Percentiles rank a stretch among this genome's conserved stretches.
phyloP scores from a whole-genome alignment of 2,797 vertebrate species.

The Siniperca obscura region DNA sequence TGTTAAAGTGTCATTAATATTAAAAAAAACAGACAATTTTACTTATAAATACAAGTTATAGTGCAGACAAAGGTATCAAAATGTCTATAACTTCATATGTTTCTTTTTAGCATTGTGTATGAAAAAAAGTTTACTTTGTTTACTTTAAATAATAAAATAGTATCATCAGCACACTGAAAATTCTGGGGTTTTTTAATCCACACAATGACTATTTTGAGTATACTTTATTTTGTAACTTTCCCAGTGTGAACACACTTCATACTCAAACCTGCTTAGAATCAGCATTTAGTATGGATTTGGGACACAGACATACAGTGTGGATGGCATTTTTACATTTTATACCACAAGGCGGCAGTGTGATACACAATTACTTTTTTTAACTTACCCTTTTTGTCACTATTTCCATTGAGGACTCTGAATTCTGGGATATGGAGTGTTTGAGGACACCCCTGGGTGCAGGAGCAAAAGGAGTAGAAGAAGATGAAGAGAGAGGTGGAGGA shows the following conservation, averaged over 20 bases:
- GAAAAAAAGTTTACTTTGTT: background rate
- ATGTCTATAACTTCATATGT: background rate
- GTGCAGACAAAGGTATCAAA: background rate
- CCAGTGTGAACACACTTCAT: background rate
- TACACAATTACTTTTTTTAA: background rate
- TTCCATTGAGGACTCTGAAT: slow-evolving; percentile 81
- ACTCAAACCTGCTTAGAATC: background rate
- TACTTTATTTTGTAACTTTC: background rate
- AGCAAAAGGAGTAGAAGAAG: slow-evolving; percentile 27
- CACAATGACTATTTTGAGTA: background rate
- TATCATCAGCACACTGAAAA: background rate
- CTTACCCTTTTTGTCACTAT: slow-evolving; percentile 82
- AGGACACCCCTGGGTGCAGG: slow-evolving; percentile 68
- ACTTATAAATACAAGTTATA: background rate
- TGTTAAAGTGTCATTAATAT: background rate
- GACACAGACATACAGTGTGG: background rate
- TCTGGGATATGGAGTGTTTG: slow-evolving; percentile 76
- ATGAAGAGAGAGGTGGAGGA: slow-evolving; percentile 34
- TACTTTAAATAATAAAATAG: too few species aligned
- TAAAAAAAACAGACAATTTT: background rate
- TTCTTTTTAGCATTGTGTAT: background rate
- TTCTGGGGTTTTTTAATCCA: background rate
- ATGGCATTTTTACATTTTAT: background rate
- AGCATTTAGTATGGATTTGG: background rate
- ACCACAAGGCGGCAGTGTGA: slow-evolving; percentile 52